Evolutionary conservation across 2,113 vertebrate species (phyloP).

Genomic region (Cheirogaleus medius): DNA sequence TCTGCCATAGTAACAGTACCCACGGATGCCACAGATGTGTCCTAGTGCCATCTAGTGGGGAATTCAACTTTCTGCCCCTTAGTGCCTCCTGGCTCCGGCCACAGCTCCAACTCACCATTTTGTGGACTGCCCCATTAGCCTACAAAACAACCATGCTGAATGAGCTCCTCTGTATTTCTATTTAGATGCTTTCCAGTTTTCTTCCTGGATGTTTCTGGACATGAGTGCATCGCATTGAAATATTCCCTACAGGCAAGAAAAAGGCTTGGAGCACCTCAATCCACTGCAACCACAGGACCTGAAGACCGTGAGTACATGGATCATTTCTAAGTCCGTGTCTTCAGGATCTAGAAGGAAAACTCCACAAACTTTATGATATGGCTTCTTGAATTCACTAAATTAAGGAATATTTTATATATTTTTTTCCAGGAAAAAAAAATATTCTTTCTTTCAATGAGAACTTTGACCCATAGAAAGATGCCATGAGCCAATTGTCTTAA

Average conservation of each 20-base stretch:
- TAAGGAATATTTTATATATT: neutral
- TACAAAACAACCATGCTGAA: neutral
- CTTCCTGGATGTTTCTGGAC: neutral
- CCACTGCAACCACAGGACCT: neutral
- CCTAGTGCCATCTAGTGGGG: slow-evolving; percentile 45
- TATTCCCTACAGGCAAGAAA: neutral
- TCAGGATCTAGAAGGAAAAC: neutral
- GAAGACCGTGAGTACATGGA: slow-evolving; percentile 56
- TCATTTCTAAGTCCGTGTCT: slow-evolving; percentile 14
- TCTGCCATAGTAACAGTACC: neutral
- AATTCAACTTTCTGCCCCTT: neutral
- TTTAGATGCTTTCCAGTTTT: slow-evolving; percentile 10
- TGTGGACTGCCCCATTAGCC: neutral
- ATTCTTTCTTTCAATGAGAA: neutral
- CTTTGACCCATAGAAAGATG: neutral
- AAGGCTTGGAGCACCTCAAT: neutral
- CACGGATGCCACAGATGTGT: neutral
- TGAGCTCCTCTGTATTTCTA: neutral
- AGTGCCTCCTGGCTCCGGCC: neutral
- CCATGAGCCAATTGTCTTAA: neutral
- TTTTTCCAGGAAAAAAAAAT: neutral
- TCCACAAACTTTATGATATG: neutral
- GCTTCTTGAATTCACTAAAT: neutral
- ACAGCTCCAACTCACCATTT: neutral
- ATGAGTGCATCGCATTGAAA: neutral